A percentile compares a stretch with the other conserved stretches of the same genome.
Evolutionary conservation across 2,888 invertebrate genomes (phyloP).

Genomic region (Dascillus cervinus): DNA sequence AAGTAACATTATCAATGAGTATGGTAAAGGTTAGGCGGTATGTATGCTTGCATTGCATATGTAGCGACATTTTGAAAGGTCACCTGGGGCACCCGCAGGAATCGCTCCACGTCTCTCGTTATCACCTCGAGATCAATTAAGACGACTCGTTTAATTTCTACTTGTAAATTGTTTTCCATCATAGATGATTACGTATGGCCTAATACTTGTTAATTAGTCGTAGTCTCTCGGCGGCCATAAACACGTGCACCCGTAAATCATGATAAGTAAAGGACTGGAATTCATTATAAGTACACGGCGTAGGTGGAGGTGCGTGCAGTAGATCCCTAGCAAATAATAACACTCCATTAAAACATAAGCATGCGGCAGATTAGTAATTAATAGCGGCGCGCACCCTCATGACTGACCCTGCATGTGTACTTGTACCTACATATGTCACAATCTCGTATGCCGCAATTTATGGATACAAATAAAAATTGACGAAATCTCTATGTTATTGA

Average conservation of each 20-base stretch:
- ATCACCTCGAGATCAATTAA: constrained; percentile 18
- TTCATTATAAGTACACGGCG: constrained; percentile 18
- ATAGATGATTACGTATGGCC: constrained; percentile 23
- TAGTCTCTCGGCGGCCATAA: constrained; percentile 29
- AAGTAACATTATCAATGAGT: constrained; percentile 27
- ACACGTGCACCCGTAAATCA: constrained; percentile 29
- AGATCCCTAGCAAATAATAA: constrained; percentile 30
- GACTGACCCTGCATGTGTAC: constrained; percentile 7
- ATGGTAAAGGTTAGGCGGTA: constrained; percentile 24
- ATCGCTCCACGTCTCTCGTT: constrained; percentile 16
- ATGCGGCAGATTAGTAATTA: constrained; percentile 33
- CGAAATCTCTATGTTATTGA: constrained; percentile 9
- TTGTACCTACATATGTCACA: constrained; percentile 12
- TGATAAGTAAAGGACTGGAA: constrained; percentile 22
- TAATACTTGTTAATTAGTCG: constrained; percentile 30
- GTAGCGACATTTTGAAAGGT: constrained; percentile 28
- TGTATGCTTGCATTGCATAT: no score
- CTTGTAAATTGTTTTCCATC: constrained; percentile 11
- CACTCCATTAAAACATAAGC: constrained; percentile 34
- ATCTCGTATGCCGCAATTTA: constrained; percentile 11
- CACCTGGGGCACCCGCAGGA: constrained; percentile 10
- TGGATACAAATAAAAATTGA: constrained; percentile 13
- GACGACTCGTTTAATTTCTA: constrained; percentile 14
- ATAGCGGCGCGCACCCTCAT: constrained; percentile 20
- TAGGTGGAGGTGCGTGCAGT: constrained; percentile 22